Conservation (phyloP, 2,888 invertebrate species). For the Caenorhabditis wallacei region DNA sequence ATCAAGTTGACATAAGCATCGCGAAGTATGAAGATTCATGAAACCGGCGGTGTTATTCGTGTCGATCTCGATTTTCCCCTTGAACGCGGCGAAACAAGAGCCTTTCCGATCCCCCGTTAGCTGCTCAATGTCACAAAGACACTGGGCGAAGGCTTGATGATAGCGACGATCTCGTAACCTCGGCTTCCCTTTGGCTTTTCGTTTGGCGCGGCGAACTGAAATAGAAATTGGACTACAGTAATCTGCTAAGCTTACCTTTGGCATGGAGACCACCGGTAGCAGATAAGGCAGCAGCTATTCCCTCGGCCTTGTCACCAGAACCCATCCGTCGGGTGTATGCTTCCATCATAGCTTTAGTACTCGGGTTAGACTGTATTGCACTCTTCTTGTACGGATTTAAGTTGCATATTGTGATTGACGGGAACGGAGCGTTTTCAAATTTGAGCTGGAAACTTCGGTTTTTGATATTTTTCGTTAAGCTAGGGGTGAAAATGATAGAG, state of each 20-base stretch:
- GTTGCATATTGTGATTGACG: constrained; percentile 82
- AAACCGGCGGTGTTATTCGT: constrained; percentile 54
- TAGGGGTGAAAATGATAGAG: too few relatives aligned
- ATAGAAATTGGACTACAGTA: constrained; percentile 13
- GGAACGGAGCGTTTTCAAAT: constrained; percentile 83
- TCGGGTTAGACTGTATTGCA: constrained; percentile 77
- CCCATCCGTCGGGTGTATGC: constrained; percentile 76
- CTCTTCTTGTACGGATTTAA: constrained; percentile 83
- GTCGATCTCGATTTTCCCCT: constrained; percentile 73
- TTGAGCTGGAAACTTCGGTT: constrained; percentile 77
- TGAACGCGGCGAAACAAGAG: constrained; percentile 79
- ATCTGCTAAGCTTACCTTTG: neutral
- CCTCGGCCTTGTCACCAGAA: constrained; percentile 77
- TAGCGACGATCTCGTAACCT: constrained; percentile 70
- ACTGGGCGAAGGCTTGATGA: constrained; percentile 80
- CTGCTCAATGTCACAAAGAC: constrained; percentile 81
- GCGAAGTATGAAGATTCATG: constrained; percentile 63
- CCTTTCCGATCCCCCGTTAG: constrained; percentile 79
- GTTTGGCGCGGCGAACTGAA: constrained; percentile 70
- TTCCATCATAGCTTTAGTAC: constrained; percentile 80
- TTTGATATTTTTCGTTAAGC: neutral
- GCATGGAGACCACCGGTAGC: constrained; percentile 51
- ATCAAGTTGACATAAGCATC: constrained; percentile 82
- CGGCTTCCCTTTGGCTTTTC: constrained; percentile 60
- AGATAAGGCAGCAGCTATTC: constrained; percentile 73